phyloP scores from a whole-genome alignment of 2,113 vertebrate species.

The Odontophorus gujanensis region DNA sequence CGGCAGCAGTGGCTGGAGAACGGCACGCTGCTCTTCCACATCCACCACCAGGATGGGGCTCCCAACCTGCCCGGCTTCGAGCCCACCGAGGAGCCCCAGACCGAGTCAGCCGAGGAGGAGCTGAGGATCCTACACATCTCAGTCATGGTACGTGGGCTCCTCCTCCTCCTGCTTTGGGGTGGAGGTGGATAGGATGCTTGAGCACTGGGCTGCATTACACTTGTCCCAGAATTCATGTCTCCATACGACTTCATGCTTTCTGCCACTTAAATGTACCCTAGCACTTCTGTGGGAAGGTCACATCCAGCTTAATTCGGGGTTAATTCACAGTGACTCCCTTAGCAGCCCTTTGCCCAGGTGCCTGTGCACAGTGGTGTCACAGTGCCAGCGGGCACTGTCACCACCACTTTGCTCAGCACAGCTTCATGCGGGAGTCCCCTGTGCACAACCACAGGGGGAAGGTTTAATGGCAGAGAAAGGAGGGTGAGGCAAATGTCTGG shows the following conservation, averaged over 20 bases:
- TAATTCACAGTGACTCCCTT: background rate
- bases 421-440: background rate
- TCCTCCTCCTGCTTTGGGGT: background rate
- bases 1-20: conserved; percentile 99
- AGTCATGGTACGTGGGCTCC: conserved; percentile 88
- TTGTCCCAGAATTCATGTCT: background rate
- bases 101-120: conserved; percentile 91
- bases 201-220: background rate
- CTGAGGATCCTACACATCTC: conserved; percentile 98
- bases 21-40: conserved; percentile 96
- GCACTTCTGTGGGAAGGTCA: background rate
- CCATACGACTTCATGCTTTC: too few relatives aligned
- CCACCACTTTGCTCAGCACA: accelerated
- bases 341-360: background rate
- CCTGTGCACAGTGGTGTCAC: accelerated
- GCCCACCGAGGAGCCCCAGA: conserved; percentile 89
- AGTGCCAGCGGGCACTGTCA: background rate
- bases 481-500: background rate
- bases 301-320: background rate
- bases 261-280: background rate
- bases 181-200: background rate
- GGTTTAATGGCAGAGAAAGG: background rate
- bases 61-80: conserved; percentile 86
- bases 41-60: conserved; percentile 95
- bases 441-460: background rate